Evolutionary conservation across 2,888 invertebrate genomes (phyloP).

Genomic region (Lasioglossum vierecki): DNA sequence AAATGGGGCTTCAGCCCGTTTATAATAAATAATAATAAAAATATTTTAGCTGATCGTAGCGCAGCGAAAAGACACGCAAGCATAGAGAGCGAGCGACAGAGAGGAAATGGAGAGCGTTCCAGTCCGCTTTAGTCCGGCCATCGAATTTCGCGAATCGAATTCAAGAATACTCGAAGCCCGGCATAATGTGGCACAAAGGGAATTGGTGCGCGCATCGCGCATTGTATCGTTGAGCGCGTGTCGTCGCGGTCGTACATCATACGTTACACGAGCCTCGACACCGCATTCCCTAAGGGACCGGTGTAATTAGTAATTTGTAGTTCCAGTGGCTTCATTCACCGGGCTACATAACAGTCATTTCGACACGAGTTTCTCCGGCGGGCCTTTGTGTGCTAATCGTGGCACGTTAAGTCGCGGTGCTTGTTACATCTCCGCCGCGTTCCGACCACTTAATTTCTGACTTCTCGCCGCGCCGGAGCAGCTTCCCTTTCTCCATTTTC

Average conservation of each 20-base stretch:
- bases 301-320: conserved; percentile 70
- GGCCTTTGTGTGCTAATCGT: conserved; percentile 50
- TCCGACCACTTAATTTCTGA: conserved; percentile 21
- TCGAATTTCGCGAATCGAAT: conserved; percentile 48
- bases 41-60: background rate
- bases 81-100: background rate
- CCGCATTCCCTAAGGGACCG: conserved; percentile 67
- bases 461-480: background rate
- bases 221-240: conserved; percentile 56
- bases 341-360: conserved; percentile 65
- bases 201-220: conserved; percentile 36
- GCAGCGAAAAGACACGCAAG: background rate
- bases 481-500: background rate
- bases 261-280: conserved; percentile 49
- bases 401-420: conserved; percentile 41
- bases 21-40: background rate
- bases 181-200: conserved; percentile 45
- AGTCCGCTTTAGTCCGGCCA: conserved; percentile 19
- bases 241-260: conserved; percentile 57
- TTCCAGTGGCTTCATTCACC: conserved; percentile 63
- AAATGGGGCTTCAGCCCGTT: no score
- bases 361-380: conserved; percentile 39
- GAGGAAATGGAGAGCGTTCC: background rate
- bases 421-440: background rate
- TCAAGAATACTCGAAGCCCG: conserved; percentile 49